Percentiles rank a stretch among this genome's conserved stretches.
Evolutionary conservation across 2,113 vertebrate genomes (phyloP).

Genomic region (Rallus limicola): DNA sequence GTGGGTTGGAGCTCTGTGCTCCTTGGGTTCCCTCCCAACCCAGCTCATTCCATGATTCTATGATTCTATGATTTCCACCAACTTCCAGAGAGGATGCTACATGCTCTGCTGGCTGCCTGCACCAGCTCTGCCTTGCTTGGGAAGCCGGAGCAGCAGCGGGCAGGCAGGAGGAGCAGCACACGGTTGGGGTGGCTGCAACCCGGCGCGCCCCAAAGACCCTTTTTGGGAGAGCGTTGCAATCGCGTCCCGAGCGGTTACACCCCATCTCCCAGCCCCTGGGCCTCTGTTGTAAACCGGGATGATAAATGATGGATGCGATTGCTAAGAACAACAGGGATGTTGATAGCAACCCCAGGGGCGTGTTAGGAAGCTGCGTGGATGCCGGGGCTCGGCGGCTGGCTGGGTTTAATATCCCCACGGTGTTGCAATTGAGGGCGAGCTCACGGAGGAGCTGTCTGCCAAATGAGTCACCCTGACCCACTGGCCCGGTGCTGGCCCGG

Average conservation of each 20-base stretch:
- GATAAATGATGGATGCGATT: background rate
- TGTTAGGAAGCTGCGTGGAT: background rate
- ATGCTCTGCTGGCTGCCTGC: rapidly evolving
- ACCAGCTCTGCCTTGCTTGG: background rate
- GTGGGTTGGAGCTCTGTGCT: no score
- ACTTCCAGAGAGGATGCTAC: rapidly evolving
- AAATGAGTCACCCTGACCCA: conserved; percentile 30
- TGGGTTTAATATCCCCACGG: background rate
- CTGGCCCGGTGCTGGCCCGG: background rate
- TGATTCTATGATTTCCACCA: background rate
- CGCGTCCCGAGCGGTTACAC: rapidly evolving
- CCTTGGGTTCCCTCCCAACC: no score
- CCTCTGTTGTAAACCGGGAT: background rate
- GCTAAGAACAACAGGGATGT: conserved; percentile 25
- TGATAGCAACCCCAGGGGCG: conserved; percentile 45
- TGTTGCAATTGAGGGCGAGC: conserved; percentile 32
- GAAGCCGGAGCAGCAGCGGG: background rate
- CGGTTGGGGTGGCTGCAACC: background rate
- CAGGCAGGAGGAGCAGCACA: background rate
- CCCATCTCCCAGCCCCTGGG: background rate
- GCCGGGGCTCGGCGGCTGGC: background rate
- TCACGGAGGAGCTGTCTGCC: background rate
- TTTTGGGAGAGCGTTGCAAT: rapidly evolving
- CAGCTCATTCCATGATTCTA: no score
- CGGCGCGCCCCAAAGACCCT: background rate